Conservation (phyloP, 2,888 invertebrate genomes). For the Tiliacea citrago region DNA sequence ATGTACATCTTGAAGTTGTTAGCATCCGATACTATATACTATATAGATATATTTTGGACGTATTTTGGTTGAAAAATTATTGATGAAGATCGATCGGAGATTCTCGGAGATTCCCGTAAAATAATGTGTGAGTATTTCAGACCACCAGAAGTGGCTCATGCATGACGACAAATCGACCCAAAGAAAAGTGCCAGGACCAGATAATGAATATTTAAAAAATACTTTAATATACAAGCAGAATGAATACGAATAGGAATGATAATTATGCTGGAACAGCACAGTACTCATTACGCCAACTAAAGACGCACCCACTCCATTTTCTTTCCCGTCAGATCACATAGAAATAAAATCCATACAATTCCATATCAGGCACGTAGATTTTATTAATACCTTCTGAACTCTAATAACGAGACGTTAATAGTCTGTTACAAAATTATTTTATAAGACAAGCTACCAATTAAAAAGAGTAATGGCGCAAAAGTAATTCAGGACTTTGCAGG, state of each 20-base stretch:
- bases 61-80: neutral
- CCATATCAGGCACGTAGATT: slow-evolving; percentile 43
- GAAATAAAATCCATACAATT: slow-evolving; percentile 42
- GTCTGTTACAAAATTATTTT: slow-evolving; percentile 64
- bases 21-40: too few species aligned
- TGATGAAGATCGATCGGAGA: neutral
- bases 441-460: slow-evolving; percentile 72
- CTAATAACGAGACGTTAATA: slow-evolving; percentile 63
- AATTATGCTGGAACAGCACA: neutral
- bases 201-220: too few species aligned
- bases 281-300: neutral
- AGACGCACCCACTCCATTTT: neutral
- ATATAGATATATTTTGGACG: too few species aligned
- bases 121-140: neutral
- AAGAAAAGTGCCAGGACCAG: neutral
- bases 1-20: too few species aligned
- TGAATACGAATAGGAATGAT: neutral
- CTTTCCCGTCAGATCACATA: slow-evolving; percentile 3
- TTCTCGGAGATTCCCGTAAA: neutral
- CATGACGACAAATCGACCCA: neutral
- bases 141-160: neutral
- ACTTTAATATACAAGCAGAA: neutral
- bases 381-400: slow-evolving; percentile 48
- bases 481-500: slow-evolving; percentile 69
- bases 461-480: slow-evolving; percentile 72